Evolutionary conservation across 2,888 invertebrate species (phyloP).

Genomic region (Protonemura montana): DNA sequence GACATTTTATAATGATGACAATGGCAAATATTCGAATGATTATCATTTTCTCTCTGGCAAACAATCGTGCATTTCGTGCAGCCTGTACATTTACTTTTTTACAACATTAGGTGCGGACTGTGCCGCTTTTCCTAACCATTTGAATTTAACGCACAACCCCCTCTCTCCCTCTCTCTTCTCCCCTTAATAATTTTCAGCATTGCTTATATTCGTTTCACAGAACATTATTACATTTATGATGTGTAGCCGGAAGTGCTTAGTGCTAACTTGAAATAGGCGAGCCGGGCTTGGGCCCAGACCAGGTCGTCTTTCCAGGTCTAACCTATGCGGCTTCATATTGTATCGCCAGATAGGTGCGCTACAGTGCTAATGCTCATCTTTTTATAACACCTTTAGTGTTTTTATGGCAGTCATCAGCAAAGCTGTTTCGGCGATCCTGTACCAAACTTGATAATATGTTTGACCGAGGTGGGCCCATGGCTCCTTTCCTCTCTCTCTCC

Average conservation of each 20-base stretch:
- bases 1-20: constrained; percentile 12
- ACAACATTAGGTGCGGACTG: not conserved
- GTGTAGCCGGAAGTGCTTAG: constrained; percentile 7
- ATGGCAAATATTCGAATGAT: not conserved
- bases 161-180: not conserved
- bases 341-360: constrained; percentile 13
- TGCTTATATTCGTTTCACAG: not conserved
- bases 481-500: not conserved
- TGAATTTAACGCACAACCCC: not conserved
- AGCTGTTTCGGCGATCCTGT: constrained; percentile 12
- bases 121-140: not conserved
- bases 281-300: not conserved
- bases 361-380: not conserved
- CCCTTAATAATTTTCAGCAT: constrained; percentile 1
- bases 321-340: constrained; percentile 13
- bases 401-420: constrained; percentile 36
- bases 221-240: not conserved
- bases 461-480: not conserved
- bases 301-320: not conserved
- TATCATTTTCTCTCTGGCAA: not conserved
- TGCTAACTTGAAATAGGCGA: not conserved
- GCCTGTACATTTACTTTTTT: not conserved
- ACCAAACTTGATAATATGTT: not conserved
- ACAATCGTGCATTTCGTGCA: not conserved
- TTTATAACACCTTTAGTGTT: constrained; percentile 34